Evolutionary conservation across 2,888 invertebrate genomes (phyloP), one percentile per base, ranked within the genome.

Genomic region (Helleia helle): DNA sequence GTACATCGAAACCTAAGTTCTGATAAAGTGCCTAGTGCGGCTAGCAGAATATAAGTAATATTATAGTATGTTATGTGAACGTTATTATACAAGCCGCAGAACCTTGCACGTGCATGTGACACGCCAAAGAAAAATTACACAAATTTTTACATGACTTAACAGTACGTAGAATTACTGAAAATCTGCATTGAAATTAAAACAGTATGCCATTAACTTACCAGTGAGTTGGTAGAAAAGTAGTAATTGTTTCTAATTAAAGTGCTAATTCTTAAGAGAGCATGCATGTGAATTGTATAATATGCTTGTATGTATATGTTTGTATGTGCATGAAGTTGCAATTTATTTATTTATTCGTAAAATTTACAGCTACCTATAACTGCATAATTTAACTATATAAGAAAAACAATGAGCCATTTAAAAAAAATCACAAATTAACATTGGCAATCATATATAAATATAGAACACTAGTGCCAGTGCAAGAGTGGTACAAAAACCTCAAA

Each of bases 11-110:
- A 36, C n/a, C n/a, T n/a, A n/a, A n/a, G n/a, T n/a, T n/a, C n/a
- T n/a, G n/a, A n/a, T n/a, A n/a, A n/a, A n/a, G n/a, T n/a, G 46
- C 36, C 44, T 14, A 31, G 24, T 38, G 36, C 28, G 29, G 42
- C 44, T 25, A 38, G 17, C 9, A 15, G 42, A 41, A 47, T 48
- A 50, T 50, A 45, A 42, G 38, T 42, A 41, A 42, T 43, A n/a
- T n/a, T n/a, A 41, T 46, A 11, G 34, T 34, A 34, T 11, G 9
- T 30, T 30, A 30, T 30, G 5, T 5, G 5, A 31, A 31, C 18
- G 18, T 6, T 34, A 22, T 22, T 34, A 22, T 34, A 34, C 31
- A 34, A 22, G 12, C 34, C 34, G 36, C 39, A 31, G 31, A 26
- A 22, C 28, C 22, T 25, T 36, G 24, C 36, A 22, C 15, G 40